Conservation (phyloP, 2,113 vertebrate species). For the Mesoclemmys tuberculata region DNA sequence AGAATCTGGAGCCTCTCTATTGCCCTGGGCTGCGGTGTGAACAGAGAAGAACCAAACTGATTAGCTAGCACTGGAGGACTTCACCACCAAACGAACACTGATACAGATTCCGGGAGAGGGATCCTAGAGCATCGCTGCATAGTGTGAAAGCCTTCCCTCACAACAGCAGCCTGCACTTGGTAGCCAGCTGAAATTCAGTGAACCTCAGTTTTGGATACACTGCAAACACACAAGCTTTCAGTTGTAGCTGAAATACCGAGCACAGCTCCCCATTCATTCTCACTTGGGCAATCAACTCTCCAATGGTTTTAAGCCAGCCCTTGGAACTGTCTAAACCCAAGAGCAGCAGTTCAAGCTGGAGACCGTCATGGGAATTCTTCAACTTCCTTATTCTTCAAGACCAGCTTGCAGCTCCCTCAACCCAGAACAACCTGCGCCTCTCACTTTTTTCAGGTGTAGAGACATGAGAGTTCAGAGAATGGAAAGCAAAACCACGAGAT, state of each 20-base stretch:
- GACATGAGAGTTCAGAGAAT: neutral
- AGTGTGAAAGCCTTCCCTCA: constrained; percentile 61
- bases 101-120: constrained; percentile 34
- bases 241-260: constrained; percentile 60
- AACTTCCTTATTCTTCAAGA: constrained; percentile 37
- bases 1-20: neutral
- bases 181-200: constrained; percentile 55
- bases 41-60: neutral
- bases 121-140: constrained; percentile 73
- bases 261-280: constrained; percentile 74
- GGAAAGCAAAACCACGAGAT: constrained; percentile 11
- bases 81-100: constrained; percentile 26
- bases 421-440: constrained; percentile 46
- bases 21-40: neutral
- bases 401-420: constrained; percentile 26
- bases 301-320: constrained; percentile 57
- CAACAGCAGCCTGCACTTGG: constrained; percentile 47
- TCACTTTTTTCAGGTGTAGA: neutral
- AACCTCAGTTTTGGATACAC: constrained; percentile 66
- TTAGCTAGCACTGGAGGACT: constrained; percentile 33
- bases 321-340: constrained; percentile 33
- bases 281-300: constrained; percentile 67
- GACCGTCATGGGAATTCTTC: constrained; percentile 59
- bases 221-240: constrained; percentile 67
- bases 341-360: constrained; percentile 50